phyloP scores from a whole-genome alignment of 2,797 vertebrate species.

The Pseudochaenichthys georgianus region DNA sequence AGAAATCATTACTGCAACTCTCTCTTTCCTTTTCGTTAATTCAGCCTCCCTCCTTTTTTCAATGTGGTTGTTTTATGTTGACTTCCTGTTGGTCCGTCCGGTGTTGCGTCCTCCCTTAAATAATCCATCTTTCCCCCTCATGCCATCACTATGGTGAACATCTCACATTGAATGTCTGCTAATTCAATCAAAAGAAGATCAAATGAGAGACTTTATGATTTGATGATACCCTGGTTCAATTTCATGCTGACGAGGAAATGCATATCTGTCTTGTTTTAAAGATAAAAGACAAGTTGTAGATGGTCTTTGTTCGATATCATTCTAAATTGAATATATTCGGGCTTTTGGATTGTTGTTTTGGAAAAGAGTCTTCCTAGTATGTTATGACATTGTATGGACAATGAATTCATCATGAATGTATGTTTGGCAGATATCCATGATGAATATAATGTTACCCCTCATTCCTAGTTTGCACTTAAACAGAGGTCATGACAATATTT shows the following conservation, averaged over 20 bases:
- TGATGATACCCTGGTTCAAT: not conserved
- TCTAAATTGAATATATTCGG: not conserved
- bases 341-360: not conserved
- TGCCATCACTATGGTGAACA: not conserved
- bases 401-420: not conserved
- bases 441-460: not conserved
- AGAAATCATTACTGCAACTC: conserved; percentile 30
- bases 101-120: not conserved
- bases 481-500: not conserved
- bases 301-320: not conserved
- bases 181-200: conserved; percentile 3
- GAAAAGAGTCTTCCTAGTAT: not conserved
- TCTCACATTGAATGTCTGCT: not conserved
- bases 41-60: not conserved
- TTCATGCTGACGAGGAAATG: not conserved
- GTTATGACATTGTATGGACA: not conserved
- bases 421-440: not conserved
- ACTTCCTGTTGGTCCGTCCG: not conserved
- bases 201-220: not conserved
- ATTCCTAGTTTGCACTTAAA: not conserved
- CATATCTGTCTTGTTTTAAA: conserved; percentile 3
- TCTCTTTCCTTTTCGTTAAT: not conserved
- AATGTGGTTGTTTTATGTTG: conserved; percentile 3
- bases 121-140: not conserved
- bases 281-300: not conserved